These are phyloP conservation scores for Neotoma lepida DNA, from an alignment of 2,113 vertebrate genomes.

Conservation along the genomic window DNA sequence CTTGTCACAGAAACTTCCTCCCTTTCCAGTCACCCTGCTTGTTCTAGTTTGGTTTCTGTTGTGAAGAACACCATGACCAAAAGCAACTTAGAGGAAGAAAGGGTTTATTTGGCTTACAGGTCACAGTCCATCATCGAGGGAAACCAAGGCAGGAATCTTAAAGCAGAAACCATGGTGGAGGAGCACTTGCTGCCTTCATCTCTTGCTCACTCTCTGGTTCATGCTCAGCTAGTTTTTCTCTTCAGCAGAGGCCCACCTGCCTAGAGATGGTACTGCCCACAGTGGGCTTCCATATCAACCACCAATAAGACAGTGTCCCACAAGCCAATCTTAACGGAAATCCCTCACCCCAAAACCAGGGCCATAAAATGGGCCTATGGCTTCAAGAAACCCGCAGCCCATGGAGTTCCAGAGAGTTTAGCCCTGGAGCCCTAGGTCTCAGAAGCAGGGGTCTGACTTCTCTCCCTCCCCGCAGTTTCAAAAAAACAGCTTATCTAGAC, in stretches of 20 bases:
- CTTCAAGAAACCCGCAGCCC: neutral
- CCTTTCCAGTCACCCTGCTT: neutral
- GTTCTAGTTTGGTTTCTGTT: neutral
- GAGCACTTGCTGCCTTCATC: neutral
- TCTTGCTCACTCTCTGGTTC: neutral
- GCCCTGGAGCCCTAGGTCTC: neutral
- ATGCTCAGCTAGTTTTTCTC: neutral
- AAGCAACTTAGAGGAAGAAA: neutral
- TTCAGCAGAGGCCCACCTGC: neutral
- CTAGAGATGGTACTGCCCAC: neutral
- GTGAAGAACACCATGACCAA: neutral
- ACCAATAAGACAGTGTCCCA: neutral
- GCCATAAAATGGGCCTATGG: neutral
- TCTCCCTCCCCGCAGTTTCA: neutral
- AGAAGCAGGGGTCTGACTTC: neutral
- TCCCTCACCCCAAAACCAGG: neutral
- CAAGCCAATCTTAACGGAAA: neutral
- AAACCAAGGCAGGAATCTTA: neutral
- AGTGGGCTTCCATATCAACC: neutral
- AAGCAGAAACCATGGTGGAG: neutral
- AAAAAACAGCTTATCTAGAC: neutral
- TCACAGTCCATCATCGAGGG: neutral
- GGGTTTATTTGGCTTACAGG: neutral
- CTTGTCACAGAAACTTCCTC: neutral
- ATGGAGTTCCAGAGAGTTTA: neutral